Evolutionary conservation across 53 echinoderm and acorn worm genomes (phyloP).

Genomic region (Paelopatides confundens): DNA sequence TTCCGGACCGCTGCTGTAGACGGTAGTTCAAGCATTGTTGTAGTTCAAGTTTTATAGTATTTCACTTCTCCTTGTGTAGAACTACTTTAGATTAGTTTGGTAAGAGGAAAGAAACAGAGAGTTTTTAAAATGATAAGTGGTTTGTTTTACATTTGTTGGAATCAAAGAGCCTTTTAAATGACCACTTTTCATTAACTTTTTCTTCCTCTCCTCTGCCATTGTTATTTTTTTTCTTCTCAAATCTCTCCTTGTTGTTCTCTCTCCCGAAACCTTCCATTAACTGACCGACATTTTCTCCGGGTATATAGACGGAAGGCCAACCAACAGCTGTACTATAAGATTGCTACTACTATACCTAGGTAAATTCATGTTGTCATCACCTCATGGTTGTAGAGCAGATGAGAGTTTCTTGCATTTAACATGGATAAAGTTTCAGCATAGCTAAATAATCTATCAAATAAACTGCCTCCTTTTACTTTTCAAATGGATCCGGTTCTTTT

Average conservation of each 20-base stretch:
- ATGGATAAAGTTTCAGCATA: neutral
- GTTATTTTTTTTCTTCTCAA: constrained; percentile 58
- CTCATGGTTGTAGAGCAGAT: constrained; percentile 12
- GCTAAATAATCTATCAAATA: neutral
- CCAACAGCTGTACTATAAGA: constrained; percentile 85
- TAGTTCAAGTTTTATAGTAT: no score
- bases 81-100: no score
- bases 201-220: constrained; percentile 22
- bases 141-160: no score
- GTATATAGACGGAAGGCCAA: constrained; percentile 75
- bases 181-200: neutral
- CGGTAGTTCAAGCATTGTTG: no score
- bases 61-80: no score
- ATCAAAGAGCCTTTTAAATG: no score
- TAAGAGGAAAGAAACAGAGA: no score
- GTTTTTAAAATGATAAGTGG: no score
- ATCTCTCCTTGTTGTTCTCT: constrained; percentile 12
- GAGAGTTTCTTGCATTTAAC: neutral
- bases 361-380: constrained; percentile 40
- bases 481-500: no score
- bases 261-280: constrained; percentile 3
- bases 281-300: constrained; percentile 11
- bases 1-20: no score
- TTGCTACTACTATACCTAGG: constrained; percentile 59
- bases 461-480: no score